Evolutionary conservation across 2,888 invertebrate genomes (phyloP).

Genomic region (Dasysyrphus tricinctus): DNA sequence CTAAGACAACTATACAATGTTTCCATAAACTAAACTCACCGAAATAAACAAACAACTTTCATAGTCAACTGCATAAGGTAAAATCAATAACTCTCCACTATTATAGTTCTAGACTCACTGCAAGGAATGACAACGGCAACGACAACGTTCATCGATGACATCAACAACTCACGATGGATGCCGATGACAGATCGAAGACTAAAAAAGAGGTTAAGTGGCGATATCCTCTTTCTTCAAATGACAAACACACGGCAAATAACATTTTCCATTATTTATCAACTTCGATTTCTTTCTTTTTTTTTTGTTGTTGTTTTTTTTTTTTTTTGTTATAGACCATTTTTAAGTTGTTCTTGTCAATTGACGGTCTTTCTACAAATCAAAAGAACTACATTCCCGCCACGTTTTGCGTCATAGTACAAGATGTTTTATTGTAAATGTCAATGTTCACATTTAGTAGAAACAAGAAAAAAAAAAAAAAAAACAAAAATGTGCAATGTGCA

Average conservation of each 20-base stretch:
- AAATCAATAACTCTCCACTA: slow-evolving; percentile 35
- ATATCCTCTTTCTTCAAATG: slow-evolving; percentile 54
- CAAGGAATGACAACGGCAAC: neutral
- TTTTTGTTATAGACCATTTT: slow-evolving; percentile 23
- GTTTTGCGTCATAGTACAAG: slow-evolving; percentile 19
- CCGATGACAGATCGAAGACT: slow-evolving; percentile 15
- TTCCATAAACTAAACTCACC: slow-evolving; percentile 6
- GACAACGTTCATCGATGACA: neutral
- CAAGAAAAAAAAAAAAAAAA: too few relatives aligned
- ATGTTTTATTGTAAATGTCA: slow-evolving; percentile 50
- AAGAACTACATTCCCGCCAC: slow-evolving; percentile 44
- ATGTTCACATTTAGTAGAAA: slow-evolving; percentile 26
- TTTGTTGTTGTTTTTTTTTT: slow-evolving; percentile 2
- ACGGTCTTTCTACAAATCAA: slow-evolving; percentile 45
- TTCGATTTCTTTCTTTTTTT: slow-evolving; percentile 22
- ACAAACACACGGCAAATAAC: slow-evolving; percentile 31
- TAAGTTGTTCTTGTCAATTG: slow-evolving; percentile 41
- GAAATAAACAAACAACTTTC: slow-evolving; percentile 42
- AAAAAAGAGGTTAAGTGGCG: slow-evolving; percentile 63
- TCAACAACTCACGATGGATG: neutral
- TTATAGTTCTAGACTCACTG: slow-evolving; percentile 23
- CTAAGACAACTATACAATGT: neutral
- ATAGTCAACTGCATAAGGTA: slow-evolving; percentile 35
- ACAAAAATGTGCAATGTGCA: neutral
- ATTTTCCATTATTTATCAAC: slow-evolving; percentile 55